Evolutionary conservation across 2,888 invertebrate genomes (phyloP), one percentile per base, ranked within the genome.

Genomic region (Ganaspis brasiliensis): DNA sequence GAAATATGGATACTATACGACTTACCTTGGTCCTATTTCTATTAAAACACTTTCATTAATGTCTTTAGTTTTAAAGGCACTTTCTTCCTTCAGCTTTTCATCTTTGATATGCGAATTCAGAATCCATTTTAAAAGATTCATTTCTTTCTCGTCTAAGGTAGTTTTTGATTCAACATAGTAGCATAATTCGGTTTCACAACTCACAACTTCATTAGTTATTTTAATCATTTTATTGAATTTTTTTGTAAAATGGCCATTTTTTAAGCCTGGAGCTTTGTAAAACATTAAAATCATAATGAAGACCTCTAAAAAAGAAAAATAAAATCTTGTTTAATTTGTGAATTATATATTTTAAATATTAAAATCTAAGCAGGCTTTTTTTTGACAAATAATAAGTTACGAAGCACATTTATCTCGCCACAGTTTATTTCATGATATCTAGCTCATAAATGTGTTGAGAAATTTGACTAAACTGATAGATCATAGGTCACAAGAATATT

Each of bases 1-100:
- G n/a, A n/a, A n/a, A n/a, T n/a, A n/a, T n/a, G n/a, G n/a, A n/a
- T n/a, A n/a, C n/a, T n/a, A n/a, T 45, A 37, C 61, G 31, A 24
- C 79, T 83, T 92, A 96, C 96, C 96, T 95, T 45, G 98, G 98
- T 31, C 98, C 98, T 89, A 98, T 96, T 94, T 98, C 98, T 85
- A 98, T 93, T 6, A 97, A 82, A 12, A 93, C 81, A 35, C 92
- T 89, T 79, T 92, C 91, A 91, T 49, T 89, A 86, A 6, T 6
- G 59, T 80, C 21, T 45, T 72, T 67, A 57, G 72, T 72, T 37
- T 80, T 86, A 81, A 94, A 93, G 14, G 91, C 88, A 45, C 94
- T 93, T 80, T 92, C 91, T 85, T 93, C 92, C 67, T 92, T 93
- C 61, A 97, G 90, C 31, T 93, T 93, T 72, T 94, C 91, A 0